Evolutionary conservation across 92 coral and sea anemone genomes (phyloP).

Genomic region (Phenganax marumi): DNA sequence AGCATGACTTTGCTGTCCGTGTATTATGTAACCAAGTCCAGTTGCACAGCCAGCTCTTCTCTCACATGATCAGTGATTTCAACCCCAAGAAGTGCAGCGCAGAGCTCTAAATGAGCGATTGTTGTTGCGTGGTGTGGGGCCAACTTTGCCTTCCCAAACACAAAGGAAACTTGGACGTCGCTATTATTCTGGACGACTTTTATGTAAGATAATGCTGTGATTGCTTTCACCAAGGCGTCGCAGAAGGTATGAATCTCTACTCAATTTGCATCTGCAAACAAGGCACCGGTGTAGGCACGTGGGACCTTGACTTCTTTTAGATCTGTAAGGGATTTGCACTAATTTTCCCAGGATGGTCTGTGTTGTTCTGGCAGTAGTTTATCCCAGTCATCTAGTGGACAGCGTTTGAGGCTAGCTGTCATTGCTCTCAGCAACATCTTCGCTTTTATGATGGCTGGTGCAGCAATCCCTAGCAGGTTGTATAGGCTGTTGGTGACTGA

Average conservation of each 20-base stretch:
- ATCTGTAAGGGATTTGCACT: constrained; percentile 38
- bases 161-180: constrained; percentile 56
- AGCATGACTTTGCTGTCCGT: constrained; percentile 57
- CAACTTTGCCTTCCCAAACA: constrained; percentile 55
- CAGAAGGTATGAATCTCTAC: constrained; percentile 53
- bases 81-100: constrained; percentile 50
- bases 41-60: constrained; percentile 43
- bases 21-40: constrained; percentile 41
- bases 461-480: constrained; percentile 56
- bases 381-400: constrained; percentile 36
- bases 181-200: constrained; percentile 33
- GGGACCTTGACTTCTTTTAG: constrained; percentile 49
- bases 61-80: constrained; percentile 46
- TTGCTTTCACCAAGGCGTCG: constrained; percentile 43
- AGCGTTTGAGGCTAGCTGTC: constrained; percentile 40
- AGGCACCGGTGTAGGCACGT: constrained; percentile 28
- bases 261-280: constrained; percentile 9
- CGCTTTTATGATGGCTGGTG: constrained; percentile 56
- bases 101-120: constrained; percentile 51
- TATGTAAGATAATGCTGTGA: constrained; percentile 45
- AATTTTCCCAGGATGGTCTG: constrained; percentile 47
- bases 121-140: constrained; percentile 58
- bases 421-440: constrained; percentile 53
- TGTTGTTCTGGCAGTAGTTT: constrained; percentile 35
- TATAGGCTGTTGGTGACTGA: too few relatives aligned